Percentiles rank a stretch among this genome's conserved stretches.
These are phyloP conservation scores for Notodonta dromedarius DNA, from an alignment of 2,888 invertebrate species.

Conservation along the genomic window DNA sequence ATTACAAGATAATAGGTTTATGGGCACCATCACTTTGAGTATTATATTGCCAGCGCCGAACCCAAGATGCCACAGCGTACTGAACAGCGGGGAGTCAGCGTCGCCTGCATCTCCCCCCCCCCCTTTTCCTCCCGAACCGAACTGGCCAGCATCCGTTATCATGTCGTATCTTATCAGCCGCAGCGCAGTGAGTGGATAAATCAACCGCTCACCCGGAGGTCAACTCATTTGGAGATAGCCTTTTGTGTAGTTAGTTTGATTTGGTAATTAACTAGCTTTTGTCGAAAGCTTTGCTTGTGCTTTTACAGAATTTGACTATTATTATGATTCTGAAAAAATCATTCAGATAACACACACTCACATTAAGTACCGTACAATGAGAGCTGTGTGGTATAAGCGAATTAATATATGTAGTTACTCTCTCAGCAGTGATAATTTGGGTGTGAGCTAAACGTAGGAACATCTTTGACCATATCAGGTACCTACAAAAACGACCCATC, in stretches of 20 bases:
- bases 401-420: too few relatives aligned
- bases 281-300: neutral
- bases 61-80: neutral
- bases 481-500: too few relatives aligned
- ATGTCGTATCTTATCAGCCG: neutral
- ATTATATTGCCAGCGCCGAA: neutral
- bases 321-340: too few relatives aligned
- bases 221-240: slow-evolving; percentile 2
- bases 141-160: neutral
- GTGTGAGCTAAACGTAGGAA: too few relatives aligned
- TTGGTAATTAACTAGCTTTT: slow-evolving; percentile 2
- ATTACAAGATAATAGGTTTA: slow-evolving; percentile 6
- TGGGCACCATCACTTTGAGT: neutral
- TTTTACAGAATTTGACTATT: neutral
- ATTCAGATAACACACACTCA: too few relatives aligned
- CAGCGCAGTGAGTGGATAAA: neutral
- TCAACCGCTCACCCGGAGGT: neutral
- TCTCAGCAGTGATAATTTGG: too few relatives aligned
- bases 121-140: neutral
- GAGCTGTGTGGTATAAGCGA: too few relatives aligned
- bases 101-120: neutral
- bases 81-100: neutral
- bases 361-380: too few relatives aligned
- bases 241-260: slow-evolving; percentile 1
- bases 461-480: too few relatives aligned